Conservation (phyloP, 35 echinoderm and acorn worm species). For the Strongylocentrotus purpuratus region DNA sequence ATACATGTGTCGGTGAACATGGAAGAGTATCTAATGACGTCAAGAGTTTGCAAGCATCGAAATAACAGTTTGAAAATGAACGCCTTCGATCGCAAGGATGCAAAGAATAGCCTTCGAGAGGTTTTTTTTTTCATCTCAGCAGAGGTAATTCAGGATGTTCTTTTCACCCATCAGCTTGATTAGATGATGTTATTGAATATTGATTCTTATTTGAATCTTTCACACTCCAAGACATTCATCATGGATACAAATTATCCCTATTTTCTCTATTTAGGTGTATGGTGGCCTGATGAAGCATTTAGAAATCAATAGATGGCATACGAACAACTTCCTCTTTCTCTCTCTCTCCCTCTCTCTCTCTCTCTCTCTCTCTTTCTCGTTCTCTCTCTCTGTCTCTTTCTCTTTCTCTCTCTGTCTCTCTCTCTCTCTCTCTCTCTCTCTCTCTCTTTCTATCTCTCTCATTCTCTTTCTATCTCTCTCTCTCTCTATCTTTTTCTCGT, state of each 20-base stretch:
- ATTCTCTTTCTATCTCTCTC: too few species aligned
- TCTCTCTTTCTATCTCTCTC: too few species aligned
- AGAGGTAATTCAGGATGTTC: neutral
- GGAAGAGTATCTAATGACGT: neutral
- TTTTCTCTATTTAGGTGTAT: too few species aligned
- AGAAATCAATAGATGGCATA: neutral
- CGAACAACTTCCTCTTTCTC: neutral
- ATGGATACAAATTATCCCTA: neutral
- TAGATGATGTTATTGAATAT: neutral
- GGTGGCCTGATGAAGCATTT: neutral
- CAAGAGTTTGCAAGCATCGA: neutral
- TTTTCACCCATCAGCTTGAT: neutral
- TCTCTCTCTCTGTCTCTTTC: too few species aligned
- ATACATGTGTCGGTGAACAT: conserved; percentile 1
- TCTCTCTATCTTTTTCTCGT: neutral
- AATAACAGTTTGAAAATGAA: neutral
- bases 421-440: too few species aligned
- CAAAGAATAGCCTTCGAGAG: neutral
- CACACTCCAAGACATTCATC: neutral
- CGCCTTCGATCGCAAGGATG: neutral
- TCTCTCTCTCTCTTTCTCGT: too few species aligned
- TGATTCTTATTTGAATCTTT: neutral
- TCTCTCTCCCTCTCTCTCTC: neutral
- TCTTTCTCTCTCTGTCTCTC: too few species aligned
- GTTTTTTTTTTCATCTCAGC: neutral